Evolutionary conservation across 2,888 invertebrate species (phyloP), one percentile per base, ranked within the genome.

Genomic region (Philonicus albiceps): DNA sequence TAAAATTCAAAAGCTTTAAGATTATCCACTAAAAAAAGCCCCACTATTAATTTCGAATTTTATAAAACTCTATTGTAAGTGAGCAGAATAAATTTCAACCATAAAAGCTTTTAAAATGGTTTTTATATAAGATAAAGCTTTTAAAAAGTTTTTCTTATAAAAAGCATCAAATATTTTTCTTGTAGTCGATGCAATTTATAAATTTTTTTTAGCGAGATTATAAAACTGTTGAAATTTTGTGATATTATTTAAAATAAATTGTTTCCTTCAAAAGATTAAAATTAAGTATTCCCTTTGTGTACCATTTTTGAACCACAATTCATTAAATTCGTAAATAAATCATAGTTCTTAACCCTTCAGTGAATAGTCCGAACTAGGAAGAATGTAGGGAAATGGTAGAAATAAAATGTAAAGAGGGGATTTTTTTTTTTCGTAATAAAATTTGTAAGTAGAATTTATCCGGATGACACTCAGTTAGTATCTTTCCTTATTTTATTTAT

Each of bases 391-490:
- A 40, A 11, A 40, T 8, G 37, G 11, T 40, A 40, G 0, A 40
- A 11, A 40, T 8, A 34, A 11, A 37, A 37, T n/a, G n/a, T n/a
- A 37, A 37, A 8, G 37, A 11, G 11, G n/a, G n/a, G n/a, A n/a
- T n/a, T n/a, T n/a, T n/a, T n/a, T 31, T 31, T 31, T 16, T 43
- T n/a, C 19, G 34, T 81, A 81, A 81, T 81, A 64, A 81, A 81
- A 81, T 81, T 81, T 81, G 53, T 64, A 64, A 81, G 31, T 81
- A 55, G 64, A n/a, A 81, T 81, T 64, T 81, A 16, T 55, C 81
- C 81, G 81, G 81, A 81, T 64, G 81, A 64, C 64, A 81, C 81
- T 81, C 81, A 34, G 81, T 64, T 81, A 81, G 81, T 64, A 34
- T 34, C 64, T 81, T n/a, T 81, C 64, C 64, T 81, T 43, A 43